phyloP scores from a whole-genome alignment of 2,113 vertebrate genomes.

The Alaudala cheleensis region DNA sequence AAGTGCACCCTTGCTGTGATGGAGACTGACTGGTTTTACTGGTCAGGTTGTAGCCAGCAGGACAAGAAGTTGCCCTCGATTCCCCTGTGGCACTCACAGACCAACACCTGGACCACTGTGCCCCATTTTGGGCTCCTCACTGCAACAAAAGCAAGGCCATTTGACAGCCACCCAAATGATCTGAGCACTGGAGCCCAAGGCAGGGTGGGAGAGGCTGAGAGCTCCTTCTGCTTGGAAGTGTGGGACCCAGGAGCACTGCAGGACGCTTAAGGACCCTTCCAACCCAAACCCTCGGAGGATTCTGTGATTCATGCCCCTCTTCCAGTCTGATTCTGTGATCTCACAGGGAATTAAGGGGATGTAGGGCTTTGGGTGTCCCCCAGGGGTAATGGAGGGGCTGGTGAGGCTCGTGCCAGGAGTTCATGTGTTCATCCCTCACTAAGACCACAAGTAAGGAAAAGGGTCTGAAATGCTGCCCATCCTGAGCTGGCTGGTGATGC shows the following conservation, averaged over 20 bases:
- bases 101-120: not conserved
- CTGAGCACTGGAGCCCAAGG: not conserved
- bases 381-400: not conserved
- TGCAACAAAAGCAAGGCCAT: not conserved
- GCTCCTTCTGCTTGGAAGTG: not conserved
- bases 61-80: not conserved
- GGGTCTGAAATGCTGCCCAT: not conserved
- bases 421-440: not conserved
- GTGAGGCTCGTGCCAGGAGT: not conserved
- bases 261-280: not conserved
- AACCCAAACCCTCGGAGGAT: not conserved
- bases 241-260: not conserved
- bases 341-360: not conserved
- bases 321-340: not conserved
- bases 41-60: not conserved
- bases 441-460: not conserved
- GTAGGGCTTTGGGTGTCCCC: not conserved
- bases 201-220: not conserved
- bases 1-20: not conserved
- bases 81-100: not conserved
- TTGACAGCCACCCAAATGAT: not conserved
- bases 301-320: not conserved
- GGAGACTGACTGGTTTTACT: not conserved
- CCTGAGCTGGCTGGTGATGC: not conserved
- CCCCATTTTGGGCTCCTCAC: not conserved